Conservation (phyloP, 2,113 vertebrate species). For the Callionymus lyra region DNA sequence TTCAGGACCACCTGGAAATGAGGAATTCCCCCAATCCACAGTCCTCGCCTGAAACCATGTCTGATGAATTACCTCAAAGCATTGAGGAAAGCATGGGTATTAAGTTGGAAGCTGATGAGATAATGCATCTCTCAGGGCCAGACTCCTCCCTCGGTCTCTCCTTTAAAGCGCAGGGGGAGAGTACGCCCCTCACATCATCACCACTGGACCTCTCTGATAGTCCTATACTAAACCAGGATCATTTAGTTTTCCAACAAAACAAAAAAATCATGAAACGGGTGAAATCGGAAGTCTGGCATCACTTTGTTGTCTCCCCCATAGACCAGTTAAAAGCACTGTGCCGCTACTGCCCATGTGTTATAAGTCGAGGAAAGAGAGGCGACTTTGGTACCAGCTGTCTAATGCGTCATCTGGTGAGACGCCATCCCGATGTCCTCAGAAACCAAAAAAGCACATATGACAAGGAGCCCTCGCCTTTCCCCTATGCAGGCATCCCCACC, state of each 20-base stretch:
- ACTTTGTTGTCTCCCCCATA: slow-evolving; percentile 80
- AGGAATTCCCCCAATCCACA: slow-evolving; percentile 63
- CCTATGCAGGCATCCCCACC: slow-evolving; percentile 67
- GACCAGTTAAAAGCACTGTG: slow-evolving; percentile 91
- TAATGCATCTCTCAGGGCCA: slow-evolving; percentile 62
- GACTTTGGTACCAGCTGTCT: slow-evolving; percentile 92
- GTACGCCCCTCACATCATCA: slow-evolving; percentile 61
- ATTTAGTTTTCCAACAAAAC: slow-evolving; percentile 83
- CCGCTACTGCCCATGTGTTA: slow-evolving; percentile 82
- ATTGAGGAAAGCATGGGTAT: slow-evolving; percentile 49
- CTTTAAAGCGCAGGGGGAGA: slow-evolving; percentile 67
- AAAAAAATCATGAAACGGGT: slow-evolving; percentile 88
- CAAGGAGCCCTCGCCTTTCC: slow-evolving; percentile 55
- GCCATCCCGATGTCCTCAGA: slow-evolving; percentile 81
- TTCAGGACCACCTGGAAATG: slow-evolving; percentile 65
- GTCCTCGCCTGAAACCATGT: slow-evolving; percentile 75
- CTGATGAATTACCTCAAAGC: slow-evolving; percentile 57
- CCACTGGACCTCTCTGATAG: slow-evolving; percentile 67
- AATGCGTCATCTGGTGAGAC: slow-evolving; percentile 86
- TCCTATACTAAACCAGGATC: slow-evolving; percentile 55
- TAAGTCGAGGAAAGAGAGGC: slow-evolving; percentile 86
- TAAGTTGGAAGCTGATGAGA: slow-evolving; percentile 71
- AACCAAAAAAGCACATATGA: slow-evolving; percentile 73
- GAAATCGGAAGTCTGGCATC: slow-evolving; percentile 93
- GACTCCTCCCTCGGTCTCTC: slow-evolving; percentile 64